Evolutionary conservation across 2,888 invertebrate species (phyloP).

Genomic region (Drosophila anomalata): DNA sequence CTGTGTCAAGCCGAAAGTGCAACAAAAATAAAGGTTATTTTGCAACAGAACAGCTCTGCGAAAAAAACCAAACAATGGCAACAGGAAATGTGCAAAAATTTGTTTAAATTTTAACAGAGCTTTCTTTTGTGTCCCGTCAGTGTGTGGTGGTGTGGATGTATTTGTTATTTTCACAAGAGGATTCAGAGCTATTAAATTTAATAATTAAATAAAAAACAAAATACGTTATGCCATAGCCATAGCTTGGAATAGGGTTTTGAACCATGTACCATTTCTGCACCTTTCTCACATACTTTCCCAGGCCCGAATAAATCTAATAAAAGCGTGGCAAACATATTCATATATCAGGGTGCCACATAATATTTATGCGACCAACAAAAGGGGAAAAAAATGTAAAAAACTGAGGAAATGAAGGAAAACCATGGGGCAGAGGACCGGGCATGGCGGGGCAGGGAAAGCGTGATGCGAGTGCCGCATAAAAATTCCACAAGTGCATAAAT

Average conservation of each 20-base stretch:
- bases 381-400: slow-evolving; percentile 12
- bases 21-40: slow-evolving; percentile 19
- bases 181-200: slow-evolving; percentile 5
- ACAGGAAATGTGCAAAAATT: slow-evolving; percentile 72
- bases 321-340: slow-evolving; percentile 67
- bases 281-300: not conserved
- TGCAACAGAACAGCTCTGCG: slow-evolving; percentile 11
- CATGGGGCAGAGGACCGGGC: not conserved
- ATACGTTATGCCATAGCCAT: not conserved
- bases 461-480: slow-evolving; percentile 45
- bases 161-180: slow-evolving; percentile 46
- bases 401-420: slow-evolving; percentile 4
- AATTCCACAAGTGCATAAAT: slow-evolving; percentile 76
- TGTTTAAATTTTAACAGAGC: slow-evolving; percentile 65
- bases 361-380: slow-evolving; percentile 29
- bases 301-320: slow-evolving; percentile 62
- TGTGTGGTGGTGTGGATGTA: slow-evolving; percentile 57
- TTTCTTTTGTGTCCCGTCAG: not conserved
- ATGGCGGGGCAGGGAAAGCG: not conserved
- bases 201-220: slow-evolving; percentile 1
- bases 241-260: not conserved
- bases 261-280: not conserved
- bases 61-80: slow-evolving; percentile 34
- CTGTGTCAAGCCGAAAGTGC: slow-evolving; percentile 76
- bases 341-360: slow-evolving; percentile 52